Percentiles rank a stretch among this genome's conserved stretches.
These are phyloP conservation scores for Pycnonotus jocosus DNA, from an alignment of 2,113 vertebrate genomes.

Conservation along the genomic window DNA sequence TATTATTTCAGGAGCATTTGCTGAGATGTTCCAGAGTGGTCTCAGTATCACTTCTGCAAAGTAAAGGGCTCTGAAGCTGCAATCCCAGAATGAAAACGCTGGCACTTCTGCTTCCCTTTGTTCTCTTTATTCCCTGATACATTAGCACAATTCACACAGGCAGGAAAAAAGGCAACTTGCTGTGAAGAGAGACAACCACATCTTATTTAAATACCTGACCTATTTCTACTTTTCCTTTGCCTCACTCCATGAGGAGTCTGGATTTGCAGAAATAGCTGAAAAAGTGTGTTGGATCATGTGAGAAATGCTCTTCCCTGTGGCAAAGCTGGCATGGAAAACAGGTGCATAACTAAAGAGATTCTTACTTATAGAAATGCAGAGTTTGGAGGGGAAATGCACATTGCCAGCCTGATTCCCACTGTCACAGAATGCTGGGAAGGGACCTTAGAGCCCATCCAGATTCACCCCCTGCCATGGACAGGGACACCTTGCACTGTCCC, in stretches of 20 bases:
- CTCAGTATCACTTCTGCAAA: background rate
- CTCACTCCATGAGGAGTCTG: background rate
- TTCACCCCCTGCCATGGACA: background rate
- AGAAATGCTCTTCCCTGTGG: background rate
- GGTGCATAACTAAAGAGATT: background rate
- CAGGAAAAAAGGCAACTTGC: slow-evolving; percentile 27
- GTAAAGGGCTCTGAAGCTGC: background rate
- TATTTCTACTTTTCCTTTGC: slow-evolving; percentile 35
- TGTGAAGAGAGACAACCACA: slow-evolving; percentile 4
- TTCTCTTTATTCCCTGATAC: background rate
- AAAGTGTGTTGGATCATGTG: background rate
- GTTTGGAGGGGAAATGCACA: background rate
- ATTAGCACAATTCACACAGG: background rate
- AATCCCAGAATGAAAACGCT: background rate
- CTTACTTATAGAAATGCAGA: background rate
- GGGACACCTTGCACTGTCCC: background rate
- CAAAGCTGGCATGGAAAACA: background rate
- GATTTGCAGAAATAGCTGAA: slow-evolving; percentile 3
- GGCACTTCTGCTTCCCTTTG: slow-evolving; percentile 36
- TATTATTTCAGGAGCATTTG: background rate
- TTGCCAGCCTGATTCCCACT: background rate
- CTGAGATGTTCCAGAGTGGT: background rate
- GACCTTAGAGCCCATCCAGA: fast-evolving
- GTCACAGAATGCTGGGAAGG: background rate
- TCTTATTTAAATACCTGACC: slow-evolving; percentile 47